Evolutionary conservation across 2,797 vertebrate genomes (phyloP).

Genomic region (Sparidentex hasta): DNA sequence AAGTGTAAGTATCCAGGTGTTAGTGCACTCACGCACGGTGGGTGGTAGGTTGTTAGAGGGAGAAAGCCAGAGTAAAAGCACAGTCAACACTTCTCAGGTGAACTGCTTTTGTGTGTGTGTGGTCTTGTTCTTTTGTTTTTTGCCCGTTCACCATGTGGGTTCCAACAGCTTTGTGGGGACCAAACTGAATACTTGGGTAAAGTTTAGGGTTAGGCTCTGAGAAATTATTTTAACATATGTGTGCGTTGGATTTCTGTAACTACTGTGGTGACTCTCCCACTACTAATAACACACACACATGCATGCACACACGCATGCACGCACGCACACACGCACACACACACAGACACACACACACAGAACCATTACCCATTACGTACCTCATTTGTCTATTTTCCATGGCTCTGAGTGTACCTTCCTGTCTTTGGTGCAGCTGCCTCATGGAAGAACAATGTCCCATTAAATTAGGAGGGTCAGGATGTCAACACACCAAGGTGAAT

Average conservation of each 20-base stretch:
- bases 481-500: slow-evolving; percentile 80
- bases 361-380: slow-evolving; percentile 67
- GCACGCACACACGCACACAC: too few relatives aligned
- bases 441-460: slow-evolving; percentile 86
- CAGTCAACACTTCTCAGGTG: slow-evolving; percentile 48
- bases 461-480: slow-evolving; percentile 83
- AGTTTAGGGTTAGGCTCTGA: too few relatives aligned
- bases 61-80: slow-evolving; percentile 26
- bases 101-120: slow-evolving; percentile 17
- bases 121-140: not conserved
- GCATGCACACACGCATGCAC: too few relatives aligned
- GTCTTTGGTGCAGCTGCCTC: slow-evolving; percentile 65
- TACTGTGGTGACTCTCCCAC: too few relatives aligned
- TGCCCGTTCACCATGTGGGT: too few relatives aligned
- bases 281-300: too few relatives aligned
- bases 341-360: slow-evolving; percentile 10
- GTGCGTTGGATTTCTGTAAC: too few relatives aligned
- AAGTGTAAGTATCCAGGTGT: not conserved
- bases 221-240: too few relatives aligned
- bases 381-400: slow-evolving; percentile 76
- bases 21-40: slow-evolving; percentile 10
- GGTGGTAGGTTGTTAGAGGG: slow-evolving; percentile 30
- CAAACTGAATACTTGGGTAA: too few relatives aligned
- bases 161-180: too few relatives aligned
- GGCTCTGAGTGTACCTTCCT: slow-evolving; percentile 80